Percentiles rank a stretch among this genome's conserved stretches.
phyloP scores from a whole-genome alignment of 2,797 vertebrate genomes.

The Malurus splendens region DNA sequence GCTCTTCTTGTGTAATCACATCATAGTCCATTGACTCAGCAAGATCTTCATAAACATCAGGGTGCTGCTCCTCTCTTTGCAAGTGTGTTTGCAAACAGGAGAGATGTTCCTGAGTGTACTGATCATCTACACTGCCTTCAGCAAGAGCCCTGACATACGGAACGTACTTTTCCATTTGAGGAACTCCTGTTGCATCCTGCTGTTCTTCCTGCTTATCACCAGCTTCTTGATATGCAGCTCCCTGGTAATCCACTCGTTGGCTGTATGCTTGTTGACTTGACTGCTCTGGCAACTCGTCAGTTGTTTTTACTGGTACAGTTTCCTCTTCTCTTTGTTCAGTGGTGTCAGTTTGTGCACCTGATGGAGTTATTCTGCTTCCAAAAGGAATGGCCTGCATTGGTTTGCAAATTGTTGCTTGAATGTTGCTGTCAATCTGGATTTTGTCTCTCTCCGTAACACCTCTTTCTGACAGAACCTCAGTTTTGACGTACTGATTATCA shows the following conservation, averaged over 20 bases:
- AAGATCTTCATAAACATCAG: conserved; percentile 59
- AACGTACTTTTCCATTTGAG: not conserved
- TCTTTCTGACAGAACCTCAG: conserved; percentile 18
- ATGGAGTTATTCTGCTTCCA: conserved; percentile 30
- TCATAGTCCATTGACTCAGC: conserved; percentile 80
- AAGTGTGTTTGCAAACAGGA: not conserved
- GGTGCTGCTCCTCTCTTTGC: conserved; percentile 16
- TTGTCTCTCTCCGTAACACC: not conserved
- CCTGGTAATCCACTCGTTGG: not conserved
- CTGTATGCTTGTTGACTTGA: not conserved
- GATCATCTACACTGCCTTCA: conserved; percentile 36
- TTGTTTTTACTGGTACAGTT: conserved; percentile 33
- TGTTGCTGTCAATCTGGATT: conserved; percentile 36
- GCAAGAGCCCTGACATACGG: not conserved
- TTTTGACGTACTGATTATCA: conserved; percentile 2
- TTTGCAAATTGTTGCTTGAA: conserved; percentile 53
- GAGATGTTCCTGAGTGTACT: not conserved
- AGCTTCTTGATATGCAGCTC: conserved; percentile 30
- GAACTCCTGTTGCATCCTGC: not conserved
- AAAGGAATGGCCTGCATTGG: conserved; percentile 68
- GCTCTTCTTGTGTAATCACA: conserved; percentile 76
- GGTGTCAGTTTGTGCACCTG: conserved; percentile 18
- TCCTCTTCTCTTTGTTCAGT: conserved; percentile 48
- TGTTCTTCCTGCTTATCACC: conserved; percentile 9
- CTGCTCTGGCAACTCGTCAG: conserved; percentile 53